Percentiles rank a stretch among this genome's conserved stretches.
Evolutionary conservation across 2,888 invertebrate species (phyloP).

Genomic region (Volucella zonaria): DNA sequence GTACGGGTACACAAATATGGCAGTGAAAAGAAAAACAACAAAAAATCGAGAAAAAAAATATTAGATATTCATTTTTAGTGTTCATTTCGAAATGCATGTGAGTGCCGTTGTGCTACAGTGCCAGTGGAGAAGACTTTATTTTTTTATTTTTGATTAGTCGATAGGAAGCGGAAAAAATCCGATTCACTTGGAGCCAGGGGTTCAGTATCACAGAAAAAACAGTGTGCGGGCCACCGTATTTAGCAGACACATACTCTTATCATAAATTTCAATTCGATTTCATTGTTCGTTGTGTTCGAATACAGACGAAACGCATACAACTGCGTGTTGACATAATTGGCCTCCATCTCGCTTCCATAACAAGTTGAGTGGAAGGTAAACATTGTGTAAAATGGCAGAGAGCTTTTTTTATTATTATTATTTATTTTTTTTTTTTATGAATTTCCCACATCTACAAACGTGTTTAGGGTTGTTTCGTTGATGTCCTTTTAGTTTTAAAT

Average conservation of each 20-base stretch:
- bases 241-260: slow-evolving; percentile 40
- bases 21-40: background rate
- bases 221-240: slow-evolving; percentile 44
- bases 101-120: slow-evolving; percentile 18
- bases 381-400: slow-evolving; percentile 46
- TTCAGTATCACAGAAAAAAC: slow-evolving; percentile 32
- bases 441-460: background rate
- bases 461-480: slow-evolving; percentile 34
- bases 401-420: slow-evolving; percentile 28
- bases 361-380: slow-evolving; percentile 56
- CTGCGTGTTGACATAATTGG: slow-evolving; percentile 57
- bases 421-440: background rate
- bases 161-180: slow-evolving; percentile 18
- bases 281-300: slow-evolving; percentile 7
- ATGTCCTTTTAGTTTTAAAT: background rate
- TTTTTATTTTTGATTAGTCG: slow-evolving; percentile 20
- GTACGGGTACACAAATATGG: slow-evolving; percentile 7
- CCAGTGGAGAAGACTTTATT: slow-evolving; percentile 8
- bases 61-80: slow-evolving; percentile 26
- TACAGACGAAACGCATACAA: slow-evolving; percentile 18
- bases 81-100: slow-evolving; percentile 52
- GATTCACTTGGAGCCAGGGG: slow-evolving; percentile 39
- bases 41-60: slow-evolving; percentile 45
- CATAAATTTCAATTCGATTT: too few relatives aligned
- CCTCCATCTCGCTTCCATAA: slow-evolving; percentile 53